Evolutionary conservation across 2,113 vertebrate species (phyloP).

Genomic region (Gasterosteus nipponicus): DNA sequence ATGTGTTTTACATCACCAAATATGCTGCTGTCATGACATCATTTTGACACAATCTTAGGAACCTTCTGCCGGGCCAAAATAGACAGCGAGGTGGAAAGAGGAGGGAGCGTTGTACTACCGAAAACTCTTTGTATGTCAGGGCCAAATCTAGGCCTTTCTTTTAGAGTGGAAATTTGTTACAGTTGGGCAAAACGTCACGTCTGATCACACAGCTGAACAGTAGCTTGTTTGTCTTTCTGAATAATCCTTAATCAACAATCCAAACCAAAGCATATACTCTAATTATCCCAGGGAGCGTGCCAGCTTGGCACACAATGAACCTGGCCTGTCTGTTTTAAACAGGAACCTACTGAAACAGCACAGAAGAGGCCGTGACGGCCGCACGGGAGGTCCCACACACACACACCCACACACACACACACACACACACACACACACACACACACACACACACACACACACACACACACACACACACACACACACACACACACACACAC

Average conservation of each 20-base stretch:
- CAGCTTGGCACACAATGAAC: slow-evolving; percentile 65
- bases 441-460: slow-evolving; percentile 1
- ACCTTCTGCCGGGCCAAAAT: slow-evolving; percentile 54
- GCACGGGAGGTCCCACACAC: slow-evolving; percentile 7
- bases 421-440: not conserved
- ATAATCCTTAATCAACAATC: slow-evolving; percentile 80
- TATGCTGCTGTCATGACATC: slow-evolving; percentile 40
- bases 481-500: slow-evolving; percentile 12
- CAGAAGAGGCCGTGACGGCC: slow-evolving; percentile 26
- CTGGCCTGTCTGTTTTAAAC: slow-evolving; percentile 62
- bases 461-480: slow-evolving; percentile 1
- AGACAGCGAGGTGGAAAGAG: slow-evolving; percentile 55
- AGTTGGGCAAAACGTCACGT: slow-evolving; percentile 21
- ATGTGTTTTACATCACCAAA: slow-evolving; percentile 50
- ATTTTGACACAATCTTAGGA: slow-evolving; percentile 34
- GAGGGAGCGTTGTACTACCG: slow-evolving; percentile 41
- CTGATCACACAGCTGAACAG: slow-evolving; percentile 69
- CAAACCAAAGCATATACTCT: slow-evolving; percentile 70
- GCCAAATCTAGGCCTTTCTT: slow-evolving; percentile 24
- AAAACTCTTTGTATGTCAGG: slow-evolving; percentile 30
- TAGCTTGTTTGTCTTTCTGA: slow-evolving; percentile 80
- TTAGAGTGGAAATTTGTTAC: slow-evolving; percentile 4
- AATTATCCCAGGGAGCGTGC: slow-evolving; percentile 68
- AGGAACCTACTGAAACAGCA: slow-evolving; percentile 56
- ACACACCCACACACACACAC: slow-evolving; percentile 14